Conservation (phyloP, 2,113 vertebrate genomes). For the Elachura formosa region DNA sequence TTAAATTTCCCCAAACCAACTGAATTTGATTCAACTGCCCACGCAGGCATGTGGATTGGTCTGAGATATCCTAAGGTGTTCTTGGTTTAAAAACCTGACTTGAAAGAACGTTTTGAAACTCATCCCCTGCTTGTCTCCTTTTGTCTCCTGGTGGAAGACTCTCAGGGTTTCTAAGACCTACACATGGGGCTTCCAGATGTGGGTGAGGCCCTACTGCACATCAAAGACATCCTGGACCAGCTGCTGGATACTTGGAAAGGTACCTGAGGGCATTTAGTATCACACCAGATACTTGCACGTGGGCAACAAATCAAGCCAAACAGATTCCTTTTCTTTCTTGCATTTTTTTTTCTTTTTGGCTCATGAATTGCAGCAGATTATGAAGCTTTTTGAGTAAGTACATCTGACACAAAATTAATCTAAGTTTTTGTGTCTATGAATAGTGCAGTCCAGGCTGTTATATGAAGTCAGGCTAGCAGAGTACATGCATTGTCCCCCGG, state of each 20-base stretch:
- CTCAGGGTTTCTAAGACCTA: neutral
- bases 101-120: neutral
- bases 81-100: neutral
- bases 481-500: neutral
- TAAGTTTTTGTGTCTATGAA: neutral
- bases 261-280: neutral
- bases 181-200: neutral
- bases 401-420: neutral
- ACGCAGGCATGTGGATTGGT: neutral
- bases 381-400: neutral
- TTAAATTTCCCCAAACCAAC: neutral
- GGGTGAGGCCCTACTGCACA: neutral
- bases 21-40: neutral
- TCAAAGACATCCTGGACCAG: slow-evolving; percentile 35
- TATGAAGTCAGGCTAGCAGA: neutral
- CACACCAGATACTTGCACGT: neutral
- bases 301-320: neutral
- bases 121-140: neutral
- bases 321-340: neutral
- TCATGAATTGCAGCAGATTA: neutral
- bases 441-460: neutral
- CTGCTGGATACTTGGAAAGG: neutral
- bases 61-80: neutral
- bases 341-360: neutral
- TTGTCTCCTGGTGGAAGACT: neutral